Conservation (phyloP, 2,113 vertebrate genomes). For the Sardina pilchardus region DNA sequence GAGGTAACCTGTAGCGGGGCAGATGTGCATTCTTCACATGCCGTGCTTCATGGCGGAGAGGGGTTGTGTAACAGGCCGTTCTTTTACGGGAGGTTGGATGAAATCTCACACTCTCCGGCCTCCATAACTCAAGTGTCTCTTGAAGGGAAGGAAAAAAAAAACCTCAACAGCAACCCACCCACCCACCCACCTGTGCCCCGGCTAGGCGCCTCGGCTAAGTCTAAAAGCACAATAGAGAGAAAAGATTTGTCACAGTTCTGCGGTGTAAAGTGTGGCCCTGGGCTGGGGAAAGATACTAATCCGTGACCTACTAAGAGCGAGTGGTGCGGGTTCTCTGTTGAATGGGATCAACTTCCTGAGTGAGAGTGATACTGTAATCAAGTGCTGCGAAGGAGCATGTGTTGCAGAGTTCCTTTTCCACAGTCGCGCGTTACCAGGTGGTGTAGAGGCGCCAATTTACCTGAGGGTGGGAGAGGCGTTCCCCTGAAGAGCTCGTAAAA, state of each 20-base stretch:
- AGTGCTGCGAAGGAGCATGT: not conserved
- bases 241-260: not conserved
- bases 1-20: conserved; percentile 26
- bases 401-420: not conserved
- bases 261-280: not conserved
- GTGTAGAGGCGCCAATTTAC: conserved; percentile 62
- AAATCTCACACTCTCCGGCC: conserved; percentile 39
- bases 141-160: conserved; percentile 23
- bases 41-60: conserved; percentile 38
- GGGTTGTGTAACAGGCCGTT: conserved; percentile 33
- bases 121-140: conserved; percentile 19
- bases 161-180: not conserved
- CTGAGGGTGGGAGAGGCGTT: conserved; percentile 78
- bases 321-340: not conserved
- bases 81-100: conserved; percentile 35
- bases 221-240: not conserved
- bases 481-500: conserved; percentile 94
- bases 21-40: conserved; percentile 54
- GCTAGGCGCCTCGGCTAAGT: not conserved
- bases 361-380: not conserved
- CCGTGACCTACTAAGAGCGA: not conserved
- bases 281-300: conserved; percentile 16
- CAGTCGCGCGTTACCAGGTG: not conserved
- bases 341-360: not conserved
- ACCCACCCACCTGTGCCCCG: not conserved